These are phyloP conservation scores for Chloebia gouldiae DNA, from an alignment of 2,113 vertebrate genomes.

Conservation along the genomic window DNA sequence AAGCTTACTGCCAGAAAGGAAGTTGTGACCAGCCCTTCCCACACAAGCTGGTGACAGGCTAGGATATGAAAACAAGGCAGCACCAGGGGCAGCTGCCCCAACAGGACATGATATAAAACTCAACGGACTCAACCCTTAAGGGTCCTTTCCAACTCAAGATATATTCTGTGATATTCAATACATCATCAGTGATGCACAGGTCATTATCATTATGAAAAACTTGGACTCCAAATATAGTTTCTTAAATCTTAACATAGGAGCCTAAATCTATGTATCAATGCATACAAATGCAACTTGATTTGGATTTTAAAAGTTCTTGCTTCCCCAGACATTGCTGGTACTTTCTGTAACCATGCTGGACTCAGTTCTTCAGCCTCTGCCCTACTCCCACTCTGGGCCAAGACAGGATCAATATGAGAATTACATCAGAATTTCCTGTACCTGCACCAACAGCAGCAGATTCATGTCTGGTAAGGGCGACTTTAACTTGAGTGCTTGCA, in stretches of 20 bases:
- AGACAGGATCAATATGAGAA: not conserved
- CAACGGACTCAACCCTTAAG: not conserved
- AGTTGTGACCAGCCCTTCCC: not conserved
- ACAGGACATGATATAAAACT: not conserved
- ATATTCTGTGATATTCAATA: not conserved
- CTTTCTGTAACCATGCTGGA: not conserved
- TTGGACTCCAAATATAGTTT: not conserved
- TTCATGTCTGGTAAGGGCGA: conserved; percentile 95
- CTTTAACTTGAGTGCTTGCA: conserved; percentile 97
- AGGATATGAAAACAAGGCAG: not conserved
- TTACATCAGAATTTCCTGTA: conserved; percentile 55
- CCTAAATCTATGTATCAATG: not conserved
- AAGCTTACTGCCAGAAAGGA: not conserved
- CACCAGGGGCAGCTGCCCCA: not conserved
- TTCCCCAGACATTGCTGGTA: not conserved
- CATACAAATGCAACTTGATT: not conserved
- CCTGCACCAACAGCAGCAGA: conserved; percentile 95
- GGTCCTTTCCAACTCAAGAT: not conserved
- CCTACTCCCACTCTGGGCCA: not conserved
- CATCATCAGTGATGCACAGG: not conserved
- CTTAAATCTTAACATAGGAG: not conserved
- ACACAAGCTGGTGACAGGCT: not conserved
- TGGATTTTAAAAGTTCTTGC: not conserved
- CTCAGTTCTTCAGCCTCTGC: not conserved
- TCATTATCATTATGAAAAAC: not conserved